Conservation (phyloP, 2,113 vertebrate genomes). For the Rhinogobius similis region DNA sequence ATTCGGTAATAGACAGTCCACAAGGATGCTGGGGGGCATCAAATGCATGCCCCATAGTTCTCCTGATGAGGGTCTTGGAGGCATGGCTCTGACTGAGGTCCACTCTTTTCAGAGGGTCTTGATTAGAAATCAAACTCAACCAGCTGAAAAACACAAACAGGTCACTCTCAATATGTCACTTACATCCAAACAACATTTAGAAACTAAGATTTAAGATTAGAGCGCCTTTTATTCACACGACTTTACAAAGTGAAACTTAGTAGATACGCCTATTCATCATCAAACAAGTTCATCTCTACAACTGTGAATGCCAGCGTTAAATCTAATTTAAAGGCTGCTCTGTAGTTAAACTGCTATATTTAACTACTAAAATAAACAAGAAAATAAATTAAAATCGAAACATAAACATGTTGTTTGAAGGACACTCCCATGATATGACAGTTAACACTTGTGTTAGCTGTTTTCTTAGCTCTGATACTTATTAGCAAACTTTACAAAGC, state of each 20-base stretch:
- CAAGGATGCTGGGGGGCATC: slow-evolving; percentile 96
- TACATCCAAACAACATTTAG: background rate
- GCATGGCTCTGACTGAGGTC: slow-evolving; percentile 80
- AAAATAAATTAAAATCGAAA: background rate
- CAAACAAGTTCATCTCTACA: background rate
- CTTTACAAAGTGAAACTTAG: background rate
- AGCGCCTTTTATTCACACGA: background rate
- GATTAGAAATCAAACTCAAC: slow-evolving; percentile 56
- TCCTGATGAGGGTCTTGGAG: slow-evolving; percentile 95
- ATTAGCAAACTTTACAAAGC: slow-evolving; percentile 47
- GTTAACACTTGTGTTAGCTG: slow-evolving; percentile 4
- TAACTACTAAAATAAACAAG: background rate
- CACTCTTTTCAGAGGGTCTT: slow-evolving; percentile 46
- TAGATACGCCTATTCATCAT: background rate
- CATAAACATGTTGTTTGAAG: background rate
- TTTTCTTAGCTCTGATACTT: slow-evolving; percentile 8
- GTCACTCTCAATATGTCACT: background rate
- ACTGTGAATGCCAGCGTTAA: background rate
- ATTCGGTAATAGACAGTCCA: slow-evolving; percentile 96
- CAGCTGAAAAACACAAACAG: slow-evolving; percentile 44
- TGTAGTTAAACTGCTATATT: background rate
- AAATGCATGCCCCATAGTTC: slow-evolving; percentile 99
- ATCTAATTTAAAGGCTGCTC: background rate
- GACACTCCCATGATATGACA: background rate
- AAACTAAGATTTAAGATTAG: background rate